phyloP scores from a whole-genome alignment of 2,888 invertebrate genomes.

The Axea sp. region DNA sequence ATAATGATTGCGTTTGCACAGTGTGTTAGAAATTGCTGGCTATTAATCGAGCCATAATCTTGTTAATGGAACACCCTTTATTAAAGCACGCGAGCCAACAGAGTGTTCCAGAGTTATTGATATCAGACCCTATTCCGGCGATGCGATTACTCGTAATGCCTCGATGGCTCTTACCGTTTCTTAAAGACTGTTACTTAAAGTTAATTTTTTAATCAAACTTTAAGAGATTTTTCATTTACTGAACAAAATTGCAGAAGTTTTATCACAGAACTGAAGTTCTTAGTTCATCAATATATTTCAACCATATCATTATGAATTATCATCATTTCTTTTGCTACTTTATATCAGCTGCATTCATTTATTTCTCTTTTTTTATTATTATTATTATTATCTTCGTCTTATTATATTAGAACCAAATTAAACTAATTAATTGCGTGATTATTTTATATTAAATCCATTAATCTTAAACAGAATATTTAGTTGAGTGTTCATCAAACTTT shows the following conservation, averaged over 20 bases:
- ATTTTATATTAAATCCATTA: no score
- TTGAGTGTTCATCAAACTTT: no score
- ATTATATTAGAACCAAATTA: no score
- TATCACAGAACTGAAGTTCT: background rate
- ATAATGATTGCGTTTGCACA: conserved; percentile 54
- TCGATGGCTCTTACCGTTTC: conserved; percentile 41
- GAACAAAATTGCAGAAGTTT: conserved; percentile 2
- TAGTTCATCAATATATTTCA: no score
- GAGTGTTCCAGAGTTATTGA: conserved; percentile 57
- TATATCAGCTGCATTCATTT: no score
- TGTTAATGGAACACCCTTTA: conserved; percentile 61
- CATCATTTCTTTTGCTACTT: no score
- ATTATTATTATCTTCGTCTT: no score
- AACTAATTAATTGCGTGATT: no score
- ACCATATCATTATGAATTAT: no score
- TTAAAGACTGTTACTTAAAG: conserved; percentile 25
- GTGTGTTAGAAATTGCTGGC: conserved; percentile 55
- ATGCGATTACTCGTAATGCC: conserved; percentile 52
- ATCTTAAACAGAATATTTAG: no score
- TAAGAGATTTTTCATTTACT: conserved; percentile 9
- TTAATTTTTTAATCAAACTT: conserved; percentile 54
- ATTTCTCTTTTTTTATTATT: no score
- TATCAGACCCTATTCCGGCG: conserved; percentile 52
- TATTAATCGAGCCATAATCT: conserved; percentile 61
- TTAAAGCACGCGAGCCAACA: conserved; percentile 50